Percentiles rank a stretch among this genome's conserved stretches.
Evolutionary conservation across 2,113 vertebrate species (phyloP).

Genomic region (Bubo blakistoni): DNA sequence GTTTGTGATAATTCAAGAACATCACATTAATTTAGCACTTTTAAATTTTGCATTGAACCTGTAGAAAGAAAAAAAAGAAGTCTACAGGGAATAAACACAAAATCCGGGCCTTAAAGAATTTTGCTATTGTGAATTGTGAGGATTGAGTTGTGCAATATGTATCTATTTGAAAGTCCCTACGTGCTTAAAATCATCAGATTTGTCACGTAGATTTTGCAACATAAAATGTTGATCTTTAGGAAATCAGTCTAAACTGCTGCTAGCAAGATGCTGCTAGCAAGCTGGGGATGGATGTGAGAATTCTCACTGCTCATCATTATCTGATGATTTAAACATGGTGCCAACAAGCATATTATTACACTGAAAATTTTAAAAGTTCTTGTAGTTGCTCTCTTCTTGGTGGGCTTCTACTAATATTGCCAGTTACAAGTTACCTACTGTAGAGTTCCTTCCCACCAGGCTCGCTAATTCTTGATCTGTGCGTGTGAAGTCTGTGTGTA

Average conservation of each 20-base stretch:
- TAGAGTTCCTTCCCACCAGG: not conserved
- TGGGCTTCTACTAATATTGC: not conserved
- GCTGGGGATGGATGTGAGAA: not conserved
- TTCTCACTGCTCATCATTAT: not conserved
- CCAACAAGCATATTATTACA: not conserved
- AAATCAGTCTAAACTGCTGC: not conserved
- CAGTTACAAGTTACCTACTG: not conserved
- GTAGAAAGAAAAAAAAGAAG: not conserved
- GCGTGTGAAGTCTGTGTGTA: not conserved
- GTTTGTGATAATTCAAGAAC: not conserved
- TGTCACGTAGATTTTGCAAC: not conserved
- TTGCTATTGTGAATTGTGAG: not conserved
- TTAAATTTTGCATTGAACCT: not conserved
- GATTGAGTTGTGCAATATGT: not conserved
- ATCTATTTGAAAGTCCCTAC: not conserved
- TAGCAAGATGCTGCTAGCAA: not conserved
- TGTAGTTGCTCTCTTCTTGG: not conserved
- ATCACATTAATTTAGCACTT: not conserved
- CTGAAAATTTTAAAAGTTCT: not conserved
- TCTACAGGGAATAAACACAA: not conserved
- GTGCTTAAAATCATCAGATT: not conserved
- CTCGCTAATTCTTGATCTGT: not conserved
- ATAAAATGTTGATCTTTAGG: not conserved
- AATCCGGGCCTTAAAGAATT: not conserved
- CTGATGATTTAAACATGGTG: not conserved